Base-by-base conservation (phyloP, 2,888 invertebrate genomes). In the Standfussiana lucernea region DNA sequence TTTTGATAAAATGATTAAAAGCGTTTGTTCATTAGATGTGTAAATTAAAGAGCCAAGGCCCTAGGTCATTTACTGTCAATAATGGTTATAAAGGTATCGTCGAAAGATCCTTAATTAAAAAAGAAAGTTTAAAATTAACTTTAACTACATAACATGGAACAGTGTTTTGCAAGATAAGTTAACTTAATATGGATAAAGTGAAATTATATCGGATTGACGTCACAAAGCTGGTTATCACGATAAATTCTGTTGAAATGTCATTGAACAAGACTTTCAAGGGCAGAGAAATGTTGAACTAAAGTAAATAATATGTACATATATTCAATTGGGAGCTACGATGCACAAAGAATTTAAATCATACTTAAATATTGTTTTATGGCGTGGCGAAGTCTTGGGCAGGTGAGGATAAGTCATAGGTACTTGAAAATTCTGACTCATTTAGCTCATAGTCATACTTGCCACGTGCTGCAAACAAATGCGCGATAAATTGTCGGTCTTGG, bases 171-270 rank as follows among this genome's bases (percentile, higher is more conserved):
- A 53, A 74, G 8, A 24, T 32, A 24, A 15, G 15, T 64, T 45
- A 35, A 28, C n/a, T 21, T 28, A n/a, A 15, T 35, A 45, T 5
- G 21, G 37, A 42, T 45, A 66, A 62, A 67, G 59, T 62, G 56
- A 82, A 84, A 80, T 37, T 37, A 80, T 72, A 73, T 28, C 13
- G n/a, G 21, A 50, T 28, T 79, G 68, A 72, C 69, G 71, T 79
- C 75, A 79, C 64, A 64, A 24, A 50, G 67, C 69, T 28, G 50
- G 79, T 65, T 61, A 47, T 53, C 40, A 62, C 40, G 24, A 42
- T 53, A 75, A 70, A 45, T 53, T 68, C 61, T 71, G 59, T 75
- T 78, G 62, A 71, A 37, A 50, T 59, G 50, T 45, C 11, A 69
- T 69, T 84, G 50, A 56, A 53, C 24, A 37, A 50, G 40, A 6